Evolutionary conservation across 2,113 vertebrate genomes (phyloP).

Genomic region (Psittacus erithacus): DNA sequence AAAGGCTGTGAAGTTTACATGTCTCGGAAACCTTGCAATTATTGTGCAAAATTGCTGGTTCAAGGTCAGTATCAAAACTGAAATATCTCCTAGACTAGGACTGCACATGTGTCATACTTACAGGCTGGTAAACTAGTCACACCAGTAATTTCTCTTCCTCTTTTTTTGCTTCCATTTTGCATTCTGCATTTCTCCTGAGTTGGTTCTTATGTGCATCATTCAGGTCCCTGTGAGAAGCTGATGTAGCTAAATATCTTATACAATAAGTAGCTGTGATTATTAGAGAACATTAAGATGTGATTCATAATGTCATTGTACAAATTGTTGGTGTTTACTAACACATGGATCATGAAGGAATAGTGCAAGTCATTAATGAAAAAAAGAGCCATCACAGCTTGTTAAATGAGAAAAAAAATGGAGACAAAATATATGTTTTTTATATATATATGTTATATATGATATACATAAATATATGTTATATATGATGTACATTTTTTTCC

Average conservation of each 20-base stretch:
- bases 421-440: background rate
- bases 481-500: background rate
- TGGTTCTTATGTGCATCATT: background rate
- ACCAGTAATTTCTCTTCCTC: background rate
- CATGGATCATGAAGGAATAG: background rate
- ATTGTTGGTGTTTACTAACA: background rate
- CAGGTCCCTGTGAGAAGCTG: background rate
- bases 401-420: background rate
- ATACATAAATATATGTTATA: too few relatives aligned
- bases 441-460: background rate
- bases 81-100: background rate
- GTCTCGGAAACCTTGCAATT: constrained; percentile 2
- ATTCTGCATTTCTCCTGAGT: background rate
- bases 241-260: background rate
- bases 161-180: background rate
- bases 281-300: background rate
- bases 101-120: background rate
- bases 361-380: background rate
- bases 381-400: background rate
- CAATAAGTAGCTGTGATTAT: background rate
- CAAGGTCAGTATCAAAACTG: constrained; percentile 21
- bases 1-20: constrained; percentile 21
- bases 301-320: background rate
- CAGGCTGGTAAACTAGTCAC: background rate
- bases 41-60: background rate